Evolutionary conservation across 92 coral and sea anemone species (phyloP).

Genomic region (Umimayanthus kanabou): DNA sequence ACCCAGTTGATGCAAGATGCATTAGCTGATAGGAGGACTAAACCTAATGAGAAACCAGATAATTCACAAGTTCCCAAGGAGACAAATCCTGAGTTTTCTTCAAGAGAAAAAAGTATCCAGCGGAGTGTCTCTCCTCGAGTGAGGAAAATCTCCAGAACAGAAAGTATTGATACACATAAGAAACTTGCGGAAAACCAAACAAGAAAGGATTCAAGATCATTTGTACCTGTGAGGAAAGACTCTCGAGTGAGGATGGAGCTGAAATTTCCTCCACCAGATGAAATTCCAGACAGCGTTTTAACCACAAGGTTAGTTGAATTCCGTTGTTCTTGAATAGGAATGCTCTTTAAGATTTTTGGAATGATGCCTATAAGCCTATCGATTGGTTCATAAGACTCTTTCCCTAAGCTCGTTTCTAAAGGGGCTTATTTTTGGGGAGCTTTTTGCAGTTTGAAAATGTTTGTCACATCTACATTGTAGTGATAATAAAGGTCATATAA

Average conservation of each 20-base stretch:
- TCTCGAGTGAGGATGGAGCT: conserved; percentile 6
- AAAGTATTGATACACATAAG: conserved; percentile 7
- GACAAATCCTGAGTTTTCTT: neutral
- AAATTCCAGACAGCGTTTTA: neutral
- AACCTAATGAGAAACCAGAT: neutral
- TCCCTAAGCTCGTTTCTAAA: too few species aligned
- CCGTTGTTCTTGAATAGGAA: too few species aligned
- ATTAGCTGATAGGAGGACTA: neutral
- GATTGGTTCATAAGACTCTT: too few species aligned
- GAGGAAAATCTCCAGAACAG: conserved; percentile 21
- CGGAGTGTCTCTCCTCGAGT: neutral
- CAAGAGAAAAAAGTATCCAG: neutral
- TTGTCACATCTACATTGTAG: too few species aligned
- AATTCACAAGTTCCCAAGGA: neutral
- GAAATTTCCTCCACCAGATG: conserved; percentile 5
- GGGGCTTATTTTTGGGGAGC: too few species aligned
- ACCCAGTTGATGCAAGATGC: conserved; percentile 21
- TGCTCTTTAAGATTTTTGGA: too few species aligned
- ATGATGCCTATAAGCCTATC: too few species aligned
- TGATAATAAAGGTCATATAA: too few species aligned
- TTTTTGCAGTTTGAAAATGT: too few species aligned
- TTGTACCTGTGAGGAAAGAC: conserved; percentile 10
- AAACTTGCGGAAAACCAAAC: conserved; percentile 15
- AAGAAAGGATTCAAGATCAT: conserved; percentile 4
- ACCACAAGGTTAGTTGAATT: conserved; percentile 14